Percentiles rank a stretch among this genome's conserved stretches.
Evolutionary conservation across 2,797 vertebrate species (phyloP).

Genomic region (Anguilla megastoma): DNA sequence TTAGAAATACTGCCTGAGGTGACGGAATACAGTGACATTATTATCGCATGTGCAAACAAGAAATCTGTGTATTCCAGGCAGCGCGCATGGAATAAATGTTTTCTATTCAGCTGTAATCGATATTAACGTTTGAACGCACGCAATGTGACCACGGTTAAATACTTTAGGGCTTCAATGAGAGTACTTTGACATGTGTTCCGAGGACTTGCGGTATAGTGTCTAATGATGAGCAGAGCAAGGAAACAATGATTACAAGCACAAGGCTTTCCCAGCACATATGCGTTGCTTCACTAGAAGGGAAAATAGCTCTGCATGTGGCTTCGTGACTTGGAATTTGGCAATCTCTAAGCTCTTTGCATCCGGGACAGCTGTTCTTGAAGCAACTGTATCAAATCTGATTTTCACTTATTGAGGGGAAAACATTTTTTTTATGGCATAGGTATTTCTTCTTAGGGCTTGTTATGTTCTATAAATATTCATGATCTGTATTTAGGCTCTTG

Average conservation of each 20-base stretch:
- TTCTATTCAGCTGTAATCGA: constrained; percentile 1
- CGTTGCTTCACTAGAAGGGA: neutral
- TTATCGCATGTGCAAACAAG: constrained; percentile 7
- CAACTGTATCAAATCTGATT: neutral
- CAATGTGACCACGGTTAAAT: constrained; percentile 3
- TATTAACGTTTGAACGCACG: constrained; percentile 16
- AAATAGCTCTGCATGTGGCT: neutral
- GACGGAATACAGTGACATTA: neutral
- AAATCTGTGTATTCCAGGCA: neutral
- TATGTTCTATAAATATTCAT: no score
- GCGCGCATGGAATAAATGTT: neutral
- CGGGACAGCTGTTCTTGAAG: neutral
- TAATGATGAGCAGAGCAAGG: constrained; percentile 5
- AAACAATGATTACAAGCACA: constrained; percentile 14
- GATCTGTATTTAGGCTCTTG: no score
- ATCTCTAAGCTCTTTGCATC: neutral
- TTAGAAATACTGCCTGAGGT: neutral
- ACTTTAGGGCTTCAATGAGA: neutral
- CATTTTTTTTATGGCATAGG: no score
- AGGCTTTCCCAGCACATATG: neutral
- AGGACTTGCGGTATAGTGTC: constrained; percentile 7
- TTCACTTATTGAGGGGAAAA: no score
- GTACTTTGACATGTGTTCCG: neutral
- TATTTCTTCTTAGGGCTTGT: no score
- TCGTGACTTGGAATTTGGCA: constrained; percentile 5